A percentile compares a stretch with the other conserved stretches of the same genome.
These are phyloP conservation scores for Oxycera nigricornis DNA, from an alignment of 2,888 invertebrate genomes.

Conservation along the genomic window DNA sequence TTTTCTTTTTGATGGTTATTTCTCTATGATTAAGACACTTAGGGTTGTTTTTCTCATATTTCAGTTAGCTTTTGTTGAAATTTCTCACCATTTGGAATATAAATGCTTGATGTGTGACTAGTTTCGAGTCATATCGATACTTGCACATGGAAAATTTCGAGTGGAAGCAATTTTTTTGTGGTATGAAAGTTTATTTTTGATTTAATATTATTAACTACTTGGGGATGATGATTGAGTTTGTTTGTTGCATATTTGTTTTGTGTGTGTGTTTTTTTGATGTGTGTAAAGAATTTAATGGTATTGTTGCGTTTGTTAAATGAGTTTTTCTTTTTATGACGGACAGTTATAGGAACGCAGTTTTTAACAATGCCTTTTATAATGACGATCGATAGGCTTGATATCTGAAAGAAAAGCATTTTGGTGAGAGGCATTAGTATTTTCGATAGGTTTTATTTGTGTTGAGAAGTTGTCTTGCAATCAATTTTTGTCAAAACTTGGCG, in stretches of 20 bases:
- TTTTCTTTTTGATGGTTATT: not conserved
- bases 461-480: no score
- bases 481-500: no score
- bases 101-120: constrained; percentile 9
- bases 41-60: constrained; percentile 34
- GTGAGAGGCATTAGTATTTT: no score
- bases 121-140: not conserved
- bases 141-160: not conserved
- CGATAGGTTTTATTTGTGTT: no score
- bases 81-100: constrained; percentile 10
- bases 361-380: not conserved
- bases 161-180: constrained; percentile 16
- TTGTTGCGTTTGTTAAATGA: constrained; percentile 2
- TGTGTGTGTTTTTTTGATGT: not conserved
- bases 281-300: not conserved
- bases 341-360: constrained; percentile 27
- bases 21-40: constrained; percentile 38
- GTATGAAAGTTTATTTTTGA: not conserved
- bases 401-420: not conserved
- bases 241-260: not conserved
- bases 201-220: not conserved
- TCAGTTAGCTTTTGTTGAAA: not conserved
- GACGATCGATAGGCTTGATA: not conserved
- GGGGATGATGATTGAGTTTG: not conserved
- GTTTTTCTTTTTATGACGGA: constrained; percentile 18